These are phyloP conservation scores for Odontamblyopus lacepedii DNA, from an alignment of 2,797 vertebrate species.

Conservation along the genomic window DNA sequence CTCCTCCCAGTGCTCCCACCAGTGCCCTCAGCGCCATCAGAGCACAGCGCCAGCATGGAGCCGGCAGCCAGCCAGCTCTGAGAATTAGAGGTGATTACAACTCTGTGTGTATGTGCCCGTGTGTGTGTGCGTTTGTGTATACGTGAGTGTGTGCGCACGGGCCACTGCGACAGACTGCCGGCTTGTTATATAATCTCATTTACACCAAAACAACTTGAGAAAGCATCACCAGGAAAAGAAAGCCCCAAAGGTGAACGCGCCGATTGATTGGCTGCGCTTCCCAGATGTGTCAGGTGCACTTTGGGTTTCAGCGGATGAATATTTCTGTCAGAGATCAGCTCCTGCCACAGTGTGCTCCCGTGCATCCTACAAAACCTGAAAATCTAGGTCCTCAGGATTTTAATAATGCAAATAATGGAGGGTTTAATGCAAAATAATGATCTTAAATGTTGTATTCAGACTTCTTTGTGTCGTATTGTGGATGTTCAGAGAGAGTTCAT, in stretches of 20 bases:
- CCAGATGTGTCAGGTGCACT: background rate
- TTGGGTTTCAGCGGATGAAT: background rate
- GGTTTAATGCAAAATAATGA: background rate
- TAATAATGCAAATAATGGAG: background rate
- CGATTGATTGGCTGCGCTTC: slow-evolving; percentile 26
- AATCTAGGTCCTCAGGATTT: background rate
- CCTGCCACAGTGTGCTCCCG: no score
- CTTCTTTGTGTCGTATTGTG: no score
- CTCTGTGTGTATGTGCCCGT: background rate
- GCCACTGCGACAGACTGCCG: slow-evolving; percentile 41
- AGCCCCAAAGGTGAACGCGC: slow-evolving; percentile 14
- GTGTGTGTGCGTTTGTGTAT: slow-evolving; percentile 29
- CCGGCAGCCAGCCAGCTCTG: slow-evolving; percentile 32
- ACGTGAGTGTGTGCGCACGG: background rate
- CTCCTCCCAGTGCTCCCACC: slow-evolving; percentile 40
- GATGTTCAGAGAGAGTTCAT: no score
- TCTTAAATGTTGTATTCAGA: background rate
- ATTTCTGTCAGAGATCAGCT: background rate
- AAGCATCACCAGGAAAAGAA: slow-evolving; percentile 27
- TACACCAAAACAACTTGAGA: slow-evolving; percentile 32
- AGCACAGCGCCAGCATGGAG: slow-evolving; percentile 35
- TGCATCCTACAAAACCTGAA: background rate
- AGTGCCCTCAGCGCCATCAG: slow-evolving; percentile 9
- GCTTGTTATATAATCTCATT: slow-evolving; percentile 56
- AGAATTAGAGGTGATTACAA: slow-evolving; percentile 55